Evolutionary conservation across 1,140 invertebrate species (phyloP).

Genomic region (Ptiloglossa arizonensis): DNA sequence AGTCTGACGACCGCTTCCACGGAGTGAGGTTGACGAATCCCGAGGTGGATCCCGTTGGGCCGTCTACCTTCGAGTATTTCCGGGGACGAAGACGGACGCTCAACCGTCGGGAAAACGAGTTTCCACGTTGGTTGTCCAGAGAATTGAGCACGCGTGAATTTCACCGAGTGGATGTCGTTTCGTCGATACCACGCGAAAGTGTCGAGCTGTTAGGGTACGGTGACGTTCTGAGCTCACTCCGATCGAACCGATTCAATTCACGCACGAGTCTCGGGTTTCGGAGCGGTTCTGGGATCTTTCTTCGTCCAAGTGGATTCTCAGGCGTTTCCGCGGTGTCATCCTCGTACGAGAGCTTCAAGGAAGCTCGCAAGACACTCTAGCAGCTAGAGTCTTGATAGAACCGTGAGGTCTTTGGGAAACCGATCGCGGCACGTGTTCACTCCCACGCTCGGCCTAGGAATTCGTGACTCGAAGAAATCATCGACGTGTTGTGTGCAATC

Average conservation of each 20-base stretch:
- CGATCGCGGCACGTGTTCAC: constrained; percentile 27
- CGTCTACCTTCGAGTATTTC: constrained; percentile 12
- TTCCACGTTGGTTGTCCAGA: not conserved
- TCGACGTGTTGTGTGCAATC: constrained; percentile 40
- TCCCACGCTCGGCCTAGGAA: constrained; percentile 7
- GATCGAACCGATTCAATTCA: too few species aligned
- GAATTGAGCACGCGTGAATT: not conserved
- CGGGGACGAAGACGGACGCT: not conserved
- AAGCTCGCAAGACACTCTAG: constrained; percentile 16
- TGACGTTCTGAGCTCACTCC: too few species aligned
- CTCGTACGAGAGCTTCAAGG: not conserved
- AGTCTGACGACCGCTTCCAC: constrained; percentile 79
- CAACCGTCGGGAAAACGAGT: not conserved
- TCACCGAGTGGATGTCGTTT: not conserved
- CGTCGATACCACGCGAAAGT: not conserved
- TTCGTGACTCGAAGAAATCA: constrained; percentile 46
- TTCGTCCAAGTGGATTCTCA: not conserved
- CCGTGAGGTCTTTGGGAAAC: constrained; percentile 1
- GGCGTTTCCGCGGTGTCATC: too few species aligned
- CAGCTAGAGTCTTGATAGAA: not conserved
- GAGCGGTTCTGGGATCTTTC: not conserved
- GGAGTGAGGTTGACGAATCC: constrained; percentile 75
- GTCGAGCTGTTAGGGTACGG: not conserved
- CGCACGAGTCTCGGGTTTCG: too few species aligned
- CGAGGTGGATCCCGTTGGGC: constrained; percentile 17